Conservation (phyloP, 2,797 vertebrate genomes). For the Cheirogaleus major region DNA sequence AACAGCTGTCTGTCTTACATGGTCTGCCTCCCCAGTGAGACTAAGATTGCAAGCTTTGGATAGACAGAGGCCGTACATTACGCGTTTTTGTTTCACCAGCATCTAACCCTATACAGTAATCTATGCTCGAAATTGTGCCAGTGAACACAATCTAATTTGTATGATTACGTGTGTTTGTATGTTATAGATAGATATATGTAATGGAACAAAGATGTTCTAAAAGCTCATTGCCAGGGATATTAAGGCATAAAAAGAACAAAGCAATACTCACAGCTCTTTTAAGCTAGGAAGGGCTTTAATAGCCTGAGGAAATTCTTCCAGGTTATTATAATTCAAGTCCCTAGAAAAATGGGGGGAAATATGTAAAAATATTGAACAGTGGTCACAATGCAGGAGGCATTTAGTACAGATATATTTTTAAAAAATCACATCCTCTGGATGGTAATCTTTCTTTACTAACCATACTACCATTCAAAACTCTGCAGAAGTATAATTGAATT, state of each 20-base stretch:
- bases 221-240: not conserved
- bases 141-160: not conserved
- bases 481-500: not conserved
- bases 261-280: constrained; percentile 96
- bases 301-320: constrained; percentile 95
- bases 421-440: not conserved
- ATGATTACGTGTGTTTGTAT: not conserved
- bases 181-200: not conserved
- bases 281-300: constrained; percentile 95
- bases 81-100: not conserved
- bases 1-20: not conserved
- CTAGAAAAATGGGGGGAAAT: constrained; percentile 82
- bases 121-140: not conserved
- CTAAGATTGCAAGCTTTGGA: not conserved
- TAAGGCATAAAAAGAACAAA: not conserved
- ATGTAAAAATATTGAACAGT: constrained; percentile 6
- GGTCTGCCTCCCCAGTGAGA: not conserved
- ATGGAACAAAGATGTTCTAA: not conserved
- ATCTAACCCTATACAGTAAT: not conserved
- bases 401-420: not conserved
- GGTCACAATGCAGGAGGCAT: constrained; percentile 19
- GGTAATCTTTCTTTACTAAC: constrained; percentile 22
- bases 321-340: constrained; percentile 98
- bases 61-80: not conserved
- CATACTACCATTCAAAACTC: not conserved